Percentiles rank a stretch among this genome's conserved stretches.
Evolutionary conservation across 2,113 vertebrate genomes (phyloP).

Genomic region (Desmodus rotundus): DNA sequence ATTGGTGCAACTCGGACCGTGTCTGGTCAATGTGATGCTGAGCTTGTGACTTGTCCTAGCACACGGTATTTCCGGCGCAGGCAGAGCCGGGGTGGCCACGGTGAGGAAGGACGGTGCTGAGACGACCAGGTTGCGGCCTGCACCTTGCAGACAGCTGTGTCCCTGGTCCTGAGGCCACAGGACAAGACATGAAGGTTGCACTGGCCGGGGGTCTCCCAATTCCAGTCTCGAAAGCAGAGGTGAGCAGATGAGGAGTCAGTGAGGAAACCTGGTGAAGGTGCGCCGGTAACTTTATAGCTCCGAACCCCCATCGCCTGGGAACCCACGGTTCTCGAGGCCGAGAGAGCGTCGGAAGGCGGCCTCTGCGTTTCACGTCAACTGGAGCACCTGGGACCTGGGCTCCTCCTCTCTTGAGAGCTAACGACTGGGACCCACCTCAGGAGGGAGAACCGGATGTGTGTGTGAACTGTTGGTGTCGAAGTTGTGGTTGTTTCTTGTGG

Average conservation of each 20-base stretch:
- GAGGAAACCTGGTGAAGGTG: background rate
- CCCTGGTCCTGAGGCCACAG: background rate
- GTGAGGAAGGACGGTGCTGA: accelerated
- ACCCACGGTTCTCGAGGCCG: no score
- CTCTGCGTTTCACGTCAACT: no score
- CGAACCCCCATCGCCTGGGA: no score
- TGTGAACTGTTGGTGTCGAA: no score
- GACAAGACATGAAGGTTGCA: background rate
- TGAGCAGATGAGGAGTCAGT: background rate
- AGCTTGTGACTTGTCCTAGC: accelerated
- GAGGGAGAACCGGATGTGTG: no score
- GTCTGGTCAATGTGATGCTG: accelerated
- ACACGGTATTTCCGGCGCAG: no score
- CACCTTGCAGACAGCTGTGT: accelerated
- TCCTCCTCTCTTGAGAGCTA: no score
- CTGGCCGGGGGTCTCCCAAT: background rate
- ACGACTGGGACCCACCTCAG: no score
- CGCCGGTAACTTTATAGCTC: accelerated
- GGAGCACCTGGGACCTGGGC: no score
- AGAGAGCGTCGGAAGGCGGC: no score
- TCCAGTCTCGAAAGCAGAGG: background rate
- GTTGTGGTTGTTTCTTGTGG: no score
- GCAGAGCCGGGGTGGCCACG: background rate
- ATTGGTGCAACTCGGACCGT: accelerated
- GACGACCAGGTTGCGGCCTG: accelerated